A percentile compares a stretch with the other conserved stretches of the same genome.
Conservation (phyloP, 2,888 invertebrate species). For the Cephus rjabovi region DNA sequence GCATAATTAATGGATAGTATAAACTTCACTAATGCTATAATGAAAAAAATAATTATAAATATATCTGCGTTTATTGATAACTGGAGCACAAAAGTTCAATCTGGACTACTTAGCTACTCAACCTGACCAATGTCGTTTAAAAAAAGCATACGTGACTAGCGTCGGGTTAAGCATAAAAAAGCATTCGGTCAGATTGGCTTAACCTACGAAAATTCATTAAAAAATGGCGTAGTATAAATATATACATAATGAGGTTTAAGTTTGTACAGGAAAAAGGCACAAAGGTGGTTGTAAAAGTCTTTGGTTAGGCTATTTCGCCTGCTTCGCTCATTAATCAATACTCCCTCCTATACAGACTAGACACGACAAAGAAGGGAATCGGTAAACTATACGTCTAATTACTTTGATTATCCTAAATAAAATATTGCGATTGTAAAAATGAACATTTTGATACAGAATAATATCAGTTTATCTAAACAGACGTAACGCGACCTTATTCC, state of each 20-base stretch:
- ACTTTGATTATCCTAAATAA: not conserved
- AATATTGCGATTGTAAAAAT: not conserved
- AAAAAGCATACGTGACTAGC: too few species aligned
- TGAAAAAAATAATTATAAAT: too few species aligned
- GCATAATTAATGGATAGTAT: too few species aligned
- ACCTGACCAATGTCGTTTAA: too few species aligned
- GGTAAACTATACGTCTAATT: not conserved
- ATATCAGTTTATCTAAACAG: not conserved
- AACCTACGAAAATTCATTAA: not conserved
- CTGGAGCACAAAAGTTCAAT: too few species aligned
- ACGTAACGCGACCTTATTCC: not conserved
- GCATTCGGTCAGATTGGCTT: not conserved
- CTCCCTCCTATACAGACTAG: not conserved
- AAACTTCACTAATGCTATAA: too few species aligned
- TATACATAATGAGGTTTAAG: not conserved
- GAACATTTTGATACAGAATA: not conserved
- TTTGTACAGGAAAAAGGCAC: slow-evolving; percentile 2
- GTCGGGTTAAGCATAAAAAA: not conserved
- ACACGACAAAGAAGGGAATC: not conserved
- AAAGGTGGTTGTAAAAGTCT: slow-evolving; percentile 1
- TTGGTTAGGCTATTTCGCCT: slow-evolving; percentile 1
- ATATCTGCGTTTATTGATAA: too few species aligned
- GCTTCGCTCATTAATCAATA: not conserved
- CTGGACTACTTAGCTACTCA: too few species aligned
- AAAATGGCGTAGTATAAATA: not conserved